Evolutionary conservation across 2,797 vertebrate genomes (phyloP).

Genomic region (Coendou prehensilis): DNA sequence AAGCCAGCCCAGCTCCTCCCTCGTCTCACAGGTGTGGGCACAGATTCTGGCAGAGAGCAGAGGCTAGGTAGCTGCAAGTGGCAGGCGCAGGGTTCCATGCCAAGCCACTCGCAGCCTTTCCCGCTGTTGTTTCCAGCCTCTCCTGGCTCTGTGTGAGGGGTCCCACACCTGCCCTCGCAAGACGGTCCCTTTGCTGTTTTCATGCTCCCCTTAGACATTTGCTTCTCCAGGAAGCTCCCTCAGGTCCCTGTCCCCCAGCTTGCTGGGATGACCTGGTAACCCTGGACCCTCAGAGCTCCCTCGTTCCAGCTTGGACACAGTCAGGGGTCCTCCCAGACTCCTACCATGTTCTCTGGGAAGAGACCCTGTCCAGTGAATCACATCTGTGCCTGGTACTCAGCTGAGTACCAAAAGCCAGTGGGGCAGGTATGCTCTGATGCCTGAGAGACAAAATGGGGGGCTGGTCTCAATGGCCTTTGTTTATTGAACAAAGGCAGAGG

Average conservation of each 20-base stretch:
- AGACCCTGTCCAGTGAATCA: neutral
- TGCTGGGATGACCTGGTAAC: neutral
- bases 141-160: neutral
- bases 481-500: neutral
- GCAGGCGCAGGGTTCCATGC: accelerated
- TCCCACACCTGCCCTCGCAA: neutral
- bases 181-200: neutral
- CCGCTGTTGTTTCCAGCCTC: neutral
- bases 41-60: neutral
- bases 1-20: neutral
- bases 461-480: neutral
- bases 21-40: neutral
- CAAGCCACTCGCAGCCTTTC: neutral
- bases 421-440: neutral
- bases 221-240: neutral
- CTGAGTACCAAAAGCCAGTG: no score
- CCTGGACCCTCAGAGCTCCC: neutral
- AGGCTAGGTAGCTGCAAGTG: neutral
- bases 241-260: neutral
- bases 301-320: neutral
- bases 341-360: neutral
- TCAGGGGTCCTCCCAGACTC: neutral
- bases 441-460: neutral
- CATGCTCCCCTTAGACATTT: neutral
- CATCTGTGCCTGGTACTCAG: no score